Evolutionary conservation across 2,797 vertebrate species (phyloP).

Genomic region (Lutjanus argentimaculatus): DNA sequence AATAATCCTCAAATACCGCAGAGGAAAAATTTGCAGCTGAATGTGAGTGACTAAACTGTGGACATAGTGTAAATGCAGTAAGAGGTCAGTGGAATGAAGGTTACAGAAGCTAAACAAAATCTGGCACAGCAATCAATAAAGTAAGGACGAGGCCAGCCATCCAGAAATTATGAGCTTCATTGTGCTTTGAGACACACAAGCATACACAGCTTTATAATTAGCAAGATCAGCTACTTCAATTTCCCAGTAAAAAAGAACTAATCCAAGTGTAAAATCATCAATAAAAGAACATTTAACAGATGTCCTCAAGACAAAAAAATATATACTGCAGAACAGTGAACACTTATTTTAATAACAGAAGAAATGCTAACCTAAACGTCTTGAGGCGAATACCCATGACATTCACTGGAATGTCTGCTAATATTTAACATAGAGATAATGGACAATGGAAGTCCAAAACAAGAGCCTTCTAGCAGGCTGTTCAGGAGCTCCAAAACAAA

Average conservation of each 20-base stretch:
- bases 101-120: slow-evolving; percentile 28
- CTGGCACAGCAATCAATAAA: slow-evolving; percentile 34
- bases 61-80: slow-evolving; percentile 17
- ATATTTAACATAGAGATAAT: slow-evolving; percentile 52
- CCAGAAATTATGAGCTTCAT: slow-evolving; percentile 4
- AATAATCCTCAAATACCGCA: neutral
- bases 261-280: neutral
- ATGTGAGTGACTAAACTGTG: slow-evolving; percentile 11
- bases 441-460: slow-evolving; percentile 49
- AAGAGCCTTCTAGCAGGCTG: slow-evolving; percentile 21
- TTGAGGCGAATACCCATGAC: slow-evolving; percentile 39
- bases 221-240: neutral
- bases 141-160: slow-evolving; percentile 21
- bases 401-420: slow-evolving; percentile 53
- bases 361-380: slow-evolving; percentile 27
- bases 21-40: neutral
- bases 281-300: neutral
- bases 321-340: neutral
- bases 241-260: neutral
- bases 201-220: neutral
- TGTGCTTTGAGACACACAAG: slow-evolving; percentile 4
- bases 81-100: slow-evolving; percentile 28
- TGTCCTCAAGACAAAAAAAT: neutral
- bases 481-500: slow-evolving; percentile 55
- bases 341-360: slow-evolving; percentile 43